Conservation (phyloP, 2,797 vertebrate species). For the Epinephelus awoara region DNA sequence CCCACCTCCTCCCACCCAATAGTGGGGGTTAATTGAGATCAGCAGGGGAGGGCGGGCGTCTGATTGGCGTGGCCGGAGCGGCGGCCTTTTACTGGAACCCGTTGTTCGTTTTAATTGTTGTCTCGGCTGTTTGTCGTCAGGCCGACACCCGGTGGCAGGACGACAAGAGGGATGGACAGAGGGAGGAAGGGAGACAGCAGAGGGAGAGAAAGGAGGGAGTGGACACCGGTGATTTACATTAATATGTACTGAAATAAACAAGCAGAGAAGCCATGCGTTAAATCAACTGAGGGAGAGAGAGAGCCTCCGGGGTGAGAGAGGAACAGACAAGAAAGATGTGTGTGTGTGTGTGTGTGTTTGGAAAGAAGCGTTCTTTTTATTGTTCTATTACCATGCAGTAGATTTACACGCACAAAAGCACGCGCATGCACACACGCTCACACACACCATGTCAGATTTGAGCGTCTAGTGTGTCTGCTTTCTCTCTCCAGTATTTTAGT, state of each 20-base stretch:
- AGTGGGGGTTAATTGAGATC: constrained; percentile 79
- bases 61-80: constrained; percentile 58
- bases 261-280: constrained; percentile 79
- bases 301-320: constrained; percentile 52
- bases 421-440: constrained; percentile 24
- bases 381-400: constrained; percentile 70
- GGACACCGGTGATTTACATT: constrained; percentile 78
- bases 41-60: constrained; percentile 37
- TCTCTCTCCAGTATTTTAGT: constrained; percentile 74
- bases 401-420: constrained; percentile 53
- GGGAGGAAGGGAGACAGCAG: constrained; percentile 14
- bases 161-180: constrained; percentile 52
- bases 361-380: constrained; percentile 60
- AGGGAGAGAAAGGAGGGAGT: constrained; percentile 37
- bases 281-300: constrained; percentile 72
- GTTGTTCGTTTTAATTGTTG: constrained; percentile 80
- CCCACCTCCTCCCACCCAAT: constrained; percentile 1
- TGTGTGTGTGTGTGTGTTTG: constrained; percentile 20
- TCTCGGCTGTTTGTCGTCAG: constrained; percentile 59
- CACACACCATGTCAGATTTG: constrained; percentile 67
- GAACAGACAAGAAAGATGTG: constrained; percentile 23
- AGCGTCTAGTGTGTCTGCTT: constrained; percentile 64
- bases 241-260: constrained; percentile 79
- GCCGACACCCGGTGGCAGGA: constrained; percentile 50
- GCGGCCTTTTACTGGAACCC: constrained; percentile 35